Evolutionary conservation across 2,888 invertebrate species (phyloP), one percentile per base, ranked within the genome.

Genomic region (Anaspis maculata): DNA sequence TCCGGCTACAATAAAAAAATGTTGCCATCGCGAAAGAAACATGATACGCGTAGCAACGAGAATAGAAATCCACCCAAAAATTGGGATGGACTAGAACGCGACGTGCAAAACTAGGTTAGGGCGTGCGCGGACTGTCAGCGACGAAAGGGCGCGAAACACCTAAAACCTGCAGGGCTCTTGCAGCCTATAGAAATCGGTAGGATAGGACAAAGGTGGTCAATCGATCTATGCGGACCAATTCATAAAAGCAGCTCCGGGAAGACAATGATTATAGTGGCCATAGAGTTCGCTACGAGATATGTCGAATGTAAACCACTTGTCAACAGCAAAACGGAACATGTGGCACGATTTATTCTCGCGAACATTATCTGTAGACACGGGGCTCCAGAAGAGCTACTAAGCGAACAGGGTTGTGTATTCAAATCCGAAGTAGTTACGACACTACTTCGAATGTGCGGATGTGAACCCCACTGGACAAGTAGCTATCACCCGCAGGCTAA

Each of bases 291-390:
- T 9, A 25, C 11, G 3, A 25, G 13, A 12, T 25, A 13, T 10
- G 7, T 25, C 3, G 13, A 9, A 12, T 10, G 11, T 12, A 10
- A 25, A 3, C 11, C 25, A 4, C 3, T 25, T 10, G 11, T 13
- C 9, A 13, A 25, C 4, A 12, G 11, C 3, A 25, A 10, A 11
- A 13, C 25, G 9, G 9, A 10, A 12, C 10, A 13, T 9, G 25
- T 25, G 4, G 25, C 25, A 25, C 11, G 13, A 25, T 25, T 25
- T 25, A 25, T 25, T 7, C 13, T 25, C 4, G 13, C 10, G 7
- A 13, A 25, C 10, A 25, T 25, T 12, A 25, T 25, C 5, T 6
- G 6, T 5, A 19, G 9, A 19, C 9, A 12, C 4, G 10, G 11
- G 3, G 25, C 3, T 2, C 25, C 25, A 11, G 2, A 13, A 25